These are phyloP conservation scores for Labeo rohita DNA, from an alignment of 2,113 vertebrate species.

Conservation along the genomic window DNA sequence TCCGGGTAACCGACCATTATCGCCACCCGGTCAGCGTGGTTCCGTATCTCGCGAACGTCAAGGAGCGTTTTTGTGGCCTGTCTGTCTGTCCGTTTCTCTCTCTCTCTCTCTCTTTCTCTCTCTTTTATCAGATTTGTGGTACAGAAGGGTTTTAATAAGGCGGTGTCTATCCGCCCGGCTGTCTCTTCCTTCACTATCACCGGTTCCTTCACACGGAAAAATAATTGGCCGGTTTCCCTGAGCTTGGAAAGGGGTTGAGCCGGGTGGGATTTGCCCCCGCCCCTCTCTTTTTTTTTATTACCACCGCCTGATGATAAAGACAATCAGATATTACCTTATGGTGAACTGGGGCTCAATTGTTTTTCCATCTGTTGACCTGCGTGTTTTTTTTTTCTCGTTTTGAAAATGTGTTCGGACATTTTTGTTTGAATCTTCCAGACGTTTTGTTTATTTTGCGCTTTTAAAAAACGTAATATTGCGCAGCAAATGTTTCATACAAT, in stretches of 20 bases:
- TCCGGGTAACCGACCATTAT: conserved; percentile 42
- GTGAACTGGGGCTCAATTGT: conserved; percentile 42
- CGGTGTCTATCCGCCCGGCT: conserved; percentile 71
- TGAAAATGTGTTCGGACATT: conserved; percentile 9
- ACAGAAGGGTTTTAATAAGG: conserved; percentile 75
- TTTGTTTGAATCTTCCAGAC: neutral
- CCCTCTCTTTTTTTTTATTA: conserved; percentile 58
- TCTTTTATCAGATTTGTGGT: conserved; percentile 34
- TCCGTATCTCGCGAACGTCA: neutral
- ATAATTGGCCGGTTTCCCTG: conserved; percentile 76
- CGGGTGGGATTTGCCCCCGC: conserved; percentile 59
- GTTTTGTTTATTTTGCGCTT: neutral
- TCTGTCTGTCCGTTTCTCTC: neutral
- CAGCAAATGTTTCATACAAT: neutral
- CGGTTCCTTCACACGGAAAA: conserved; percentile 78
- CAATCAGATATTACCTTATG: conserved; percentile 49
- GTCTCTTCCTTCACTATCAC: conserved; percentile 78
- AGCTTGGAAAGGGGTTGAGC: conserved; percentile 55
- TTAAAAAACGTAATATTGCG: neutral
- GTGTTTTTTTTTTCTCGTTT: conserved; percentile 10
- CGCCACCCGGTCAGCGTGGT: neutral
- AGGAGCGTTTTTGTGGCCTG: neutral
- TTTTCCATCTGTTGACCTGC: conserved; percentile 48
- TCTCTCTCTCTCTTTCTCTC: neutral
- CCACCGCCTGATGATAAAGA: conserved; percentile 56